phyloP scores from a whole-genome alignment of 2,113 vertebrate genomes.

The Melanerpes aurifrons region DNA sequence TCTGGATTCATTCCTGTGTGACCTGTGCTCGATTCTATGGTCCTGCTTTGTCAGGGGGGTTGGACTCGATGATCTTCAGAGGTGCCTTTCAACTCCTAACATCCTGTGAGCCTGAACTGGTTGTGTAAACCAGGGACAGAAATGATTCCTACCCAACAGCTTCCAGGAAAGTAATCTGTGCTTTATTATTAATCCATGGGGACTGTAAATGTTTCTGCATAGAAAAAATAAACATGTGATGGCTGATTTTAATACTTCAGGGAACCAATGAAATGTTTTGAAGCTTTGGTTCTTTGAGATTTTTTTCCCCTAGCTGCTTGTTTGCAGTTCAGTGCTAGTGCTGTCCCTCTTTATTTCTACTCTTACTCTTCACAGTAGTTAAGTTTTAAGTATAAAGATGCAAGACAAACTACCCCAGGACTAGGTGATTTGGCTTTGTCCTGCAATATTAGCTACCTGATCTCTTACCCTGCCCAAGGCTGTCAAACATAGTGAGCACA shows the following conservation, averaged over 20 bases:
- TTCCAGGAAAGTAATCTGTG: neutral
- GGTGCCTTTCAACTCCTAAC: no score
- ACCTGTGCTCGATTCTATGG: no score
- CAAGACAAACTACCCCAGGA: neutral
- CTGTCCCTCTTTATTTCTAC: neutral
- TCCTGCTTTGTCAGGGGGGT: no score
- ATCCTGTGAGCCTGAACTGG: no score
- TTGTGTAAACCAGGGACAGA: neutral
- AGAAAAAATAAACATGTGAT: neutral
- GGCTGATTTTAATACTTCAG: neutral
- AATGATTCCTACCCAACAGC: neutral
- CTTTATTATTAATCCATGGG: neutral
- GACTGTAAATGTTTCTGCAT: neutral
- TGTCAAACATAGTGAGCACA: rapidly evolving
- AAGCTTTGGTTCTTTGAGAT: neutral
- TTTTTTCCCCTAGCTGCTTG: neutral
- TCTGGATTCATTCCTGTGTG: no score
- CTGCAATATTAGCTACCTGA: neutral
- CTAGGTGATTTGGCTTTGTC: neutral
- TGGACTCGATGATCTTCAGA: no score
- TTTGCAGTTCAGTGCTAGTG: rapidly evolving
- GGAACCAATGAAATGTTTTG: neutral
- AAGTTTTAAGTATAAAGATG: neutral
- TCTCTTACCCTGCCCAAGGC: neutral
- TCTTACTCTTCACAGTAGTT: neutral